These are phyloP conservation scores for Sylvia atricapilla DNA, from an alignment of 2,113 vertebrate genomes.

Conservation along the genomic window DNA sequence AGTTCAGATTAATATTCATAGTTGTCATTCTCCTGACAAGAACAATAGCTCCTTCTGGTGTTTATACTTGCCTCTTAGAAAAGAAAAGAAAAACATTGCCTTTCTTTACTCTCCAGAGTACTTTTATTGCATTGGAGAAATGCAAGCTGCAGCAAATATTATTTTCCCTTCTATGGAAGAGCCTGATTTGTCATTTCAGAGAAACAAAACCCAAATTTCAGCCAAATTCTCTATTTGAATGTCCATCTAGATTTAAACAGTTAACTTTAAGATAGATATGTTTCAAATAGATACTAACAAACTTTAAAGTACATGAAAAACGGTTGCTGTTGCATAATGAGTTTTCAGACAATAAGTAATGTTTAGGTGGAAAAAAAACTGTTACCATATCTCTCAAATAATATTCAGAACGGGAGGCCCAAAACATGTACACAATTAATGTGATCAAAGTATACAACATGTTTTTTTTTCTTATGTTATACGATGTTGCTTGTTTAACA, in stretches of 20 bases:
- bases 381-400: background rate
- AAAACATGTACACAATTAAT: background rate
- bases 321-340: background rate
- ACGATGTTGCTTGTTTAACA: background rate
- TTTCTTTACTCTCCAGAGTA: background rate
- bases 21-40: slow-evolving; percentile 42
- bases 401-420: background rate
- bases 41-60: slow-evolving; percentile 37
- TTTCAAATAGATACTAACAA: background rate
- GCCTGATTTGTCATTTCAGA: background rate
- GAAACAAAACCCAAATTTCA: background rate
- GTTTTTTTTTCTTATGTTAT: background rate
- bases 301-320: background rate
- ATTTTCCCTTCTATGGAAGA: background rate
- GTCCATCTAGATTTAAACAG: background rate
- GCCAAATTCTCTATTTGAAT: background rate
- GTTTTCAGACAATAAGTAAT: background rate
- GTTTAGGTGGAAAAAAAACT: background rate
- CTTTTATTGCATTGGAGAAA: background rate
- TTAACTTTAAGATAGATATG: background rate
- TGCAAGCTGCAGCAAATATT: background rate
- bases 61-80: background rate
- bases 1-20: slow-evolving; percentile 40
- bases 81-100: background rate
- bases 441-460: background rate